Evolutionary conservation across 1,140 invertebrate species (phyloP).

Genomic region (Anagrus nilaparvatae): DNA sequence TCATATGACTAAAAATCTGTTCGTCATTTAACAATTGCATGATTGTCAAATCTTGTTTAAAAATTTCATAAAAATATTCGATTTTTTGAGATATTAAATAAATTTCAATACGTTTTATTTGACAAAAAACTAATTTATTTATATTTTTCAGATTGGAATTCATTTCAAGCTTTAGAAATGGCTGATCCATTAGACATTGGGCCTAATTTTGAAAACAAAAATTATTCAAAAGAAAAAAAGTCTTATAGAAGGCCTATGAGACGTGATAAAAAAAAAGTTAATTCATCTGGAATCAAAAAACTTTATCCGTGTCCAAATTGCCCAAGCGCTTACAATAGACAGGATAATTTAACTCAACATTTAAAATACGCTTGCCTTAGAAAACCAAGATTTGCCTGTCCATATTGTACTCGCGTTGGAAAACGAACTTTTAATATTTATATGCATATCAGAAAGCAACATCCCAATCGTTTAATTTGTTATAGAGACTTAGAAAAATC

Average conservation of each 20-base stretch:
- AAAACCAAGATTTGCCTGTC: neutral
- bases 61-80: no score
- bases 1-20: no score
- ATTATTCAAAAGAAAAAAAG: neutral
- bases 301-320: no score
- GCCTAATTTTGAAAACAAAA: neutral
- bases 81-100: no score
- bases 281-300: neutral
- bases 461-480: conserved; percentile 1
- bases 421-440: neutral
- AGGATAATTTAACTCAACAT: neutral
- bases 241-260: neutral
- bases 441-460: conserved; percentile 5
- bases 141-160: conserved; percentile 5
- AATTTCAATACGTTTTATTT: no score
- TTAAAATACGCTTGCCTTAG: neutral
- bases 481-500: conserved; percentile 2
- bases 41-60: no score
- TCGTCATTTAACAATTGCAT: no score
- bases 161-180: conserved; percentile 1
- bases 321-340: no score
- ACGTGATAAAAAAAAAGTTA: neutral
- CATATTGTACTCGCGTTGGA: neutral
- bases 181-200: neutral
- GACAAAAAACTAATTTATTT: no score